phyloP scores from a whole-genome alignment of 2,113 vertebrate species.

The Oreochromis spilurus region DNA sequence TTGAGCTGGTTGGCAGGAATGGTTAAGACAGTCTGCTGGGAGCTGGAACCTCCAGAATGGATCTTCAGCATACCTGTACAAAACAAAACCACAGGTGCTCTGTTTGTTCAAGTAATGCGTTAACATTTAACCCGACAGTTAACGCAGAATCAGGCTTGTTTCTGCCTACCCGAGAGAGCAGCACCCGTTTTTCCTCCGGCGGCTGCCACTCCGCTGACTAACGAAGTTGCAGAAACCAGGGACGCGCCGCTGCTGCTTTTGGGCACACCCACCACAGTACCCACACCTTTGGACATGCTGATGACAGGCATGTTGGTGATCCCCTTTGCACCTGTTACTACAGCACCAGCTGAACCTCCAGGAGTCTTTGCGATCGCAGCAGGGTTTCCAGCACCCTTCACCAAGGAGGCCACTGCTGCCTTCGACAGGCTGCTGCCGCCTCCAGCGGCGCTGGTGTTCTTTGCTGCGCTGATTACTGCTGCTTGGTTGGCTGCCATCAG shows the following conservation, averaged over 20 bases:
- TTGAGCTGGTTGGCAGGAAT: constrained; percentile 92
- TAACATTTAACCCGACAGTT: neutral
- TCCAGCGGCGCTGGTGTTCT: constrained; percentile 58
- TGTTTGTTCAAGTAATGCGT: neutral
- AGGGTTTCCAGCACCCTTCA: constrained; percentile 44
- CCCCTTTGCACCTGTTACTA: constrained; percentile 58
- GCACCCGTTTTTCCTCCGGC: constrained; percentile 73
- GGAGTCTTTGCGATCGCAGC: constrained; percentile 26
- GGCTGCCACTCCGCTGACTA: constrained; percentile 72
- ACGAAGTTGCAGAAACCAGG: constrained; percentile 74
- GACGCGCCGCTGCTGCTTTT: constrained; percentile 64
- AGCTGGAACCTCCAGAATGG: constrained; percentile 83
- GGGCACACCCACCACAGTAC: constrained; percentile 41
- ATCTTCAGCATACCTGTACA: constrained; percentile 88
- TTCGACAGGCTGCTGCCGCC: constrained; percentile 47
- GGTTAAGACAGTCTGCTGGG: constrained; percentile 89
- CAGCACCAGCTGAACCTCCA: constrained; percentile 11
- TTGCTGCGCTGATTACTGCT: constrained; percentile 72
- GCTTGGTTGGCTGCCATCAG: constrained; percentile 75
- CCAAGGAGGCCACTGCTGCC: constrained; percentile 40
- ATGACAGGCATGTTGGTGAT: constrained; percentile 62
- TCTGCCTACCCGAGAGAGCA: constrained; percentile 80
- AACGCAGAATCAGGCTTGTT: neutral
- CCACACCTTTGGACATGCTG: constrained; percentile 64
- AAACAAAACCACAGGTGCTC: neutral